Conservation (phyloP, 1,140 invertebrate species). For the Glomeris maerens region DNA sequence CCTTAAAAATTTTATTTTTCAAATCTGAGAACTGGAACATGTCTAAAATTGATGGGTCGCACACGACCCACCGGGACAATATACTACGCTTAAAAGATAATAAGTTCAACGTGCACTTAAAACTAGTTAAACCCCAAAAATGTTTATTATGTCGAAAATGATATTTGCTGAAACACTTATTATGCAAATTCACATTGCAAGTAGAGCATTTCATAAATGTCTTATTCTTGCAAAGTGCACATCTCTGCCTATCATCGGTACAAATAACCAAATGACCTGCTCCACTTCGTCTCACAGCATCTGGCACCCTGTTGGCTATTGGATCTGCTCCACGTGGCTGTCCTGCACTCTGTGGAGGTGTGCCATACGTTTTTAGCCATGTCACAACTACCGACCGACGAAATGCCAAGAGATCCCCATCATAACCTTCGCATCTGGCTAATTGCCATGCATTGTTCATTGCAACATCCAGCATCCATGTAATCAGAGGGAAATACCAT, state of each 20-base stretch:
- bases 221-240: not conserved
- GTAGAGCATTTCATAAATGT: not conserved
- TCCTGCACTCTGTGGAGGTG: not conserved
- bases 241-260: not conserved
- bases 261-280: not conserved
- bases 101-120: too few relatives aligned
- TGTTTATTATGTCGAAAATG: too few relatives aligned
- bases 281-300: not conserved
- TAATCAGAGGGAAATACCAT: slow-evolving; percentile 25
- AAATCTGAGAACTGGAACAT: too few relatives aligned
- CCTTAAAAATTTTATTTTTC: too few relatives aligned
- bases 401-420: slow-evolving; percentile 20
- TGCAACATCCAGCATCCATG: slow-evolving; percentile 23
- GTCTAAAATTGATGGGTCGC: too few relatives aligned
- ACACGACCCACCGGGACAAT: too few relatives aligned
- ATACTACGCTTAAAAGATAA: too few relatives aligned
- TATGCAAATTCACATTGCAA: too few relatives aligned
- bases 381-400: slow-evolving; percentile 15
- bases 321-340: not conserved
- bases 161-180: too few relatives aligned
- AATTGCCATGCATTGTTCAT: slow-evolving; percentile 26
- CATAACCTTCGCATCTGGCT: slow-evolving; percentile 18
- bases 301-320: not conserved
- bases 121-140: too few relatives aligned
- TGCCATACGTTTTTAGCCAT: slow-evolving; percentile 18